These are phyloP conservation scores for Zaprionus africanus DNA, from an alignment of 1,140 invertebrate species.

Conservation along the genomic window DNA sequence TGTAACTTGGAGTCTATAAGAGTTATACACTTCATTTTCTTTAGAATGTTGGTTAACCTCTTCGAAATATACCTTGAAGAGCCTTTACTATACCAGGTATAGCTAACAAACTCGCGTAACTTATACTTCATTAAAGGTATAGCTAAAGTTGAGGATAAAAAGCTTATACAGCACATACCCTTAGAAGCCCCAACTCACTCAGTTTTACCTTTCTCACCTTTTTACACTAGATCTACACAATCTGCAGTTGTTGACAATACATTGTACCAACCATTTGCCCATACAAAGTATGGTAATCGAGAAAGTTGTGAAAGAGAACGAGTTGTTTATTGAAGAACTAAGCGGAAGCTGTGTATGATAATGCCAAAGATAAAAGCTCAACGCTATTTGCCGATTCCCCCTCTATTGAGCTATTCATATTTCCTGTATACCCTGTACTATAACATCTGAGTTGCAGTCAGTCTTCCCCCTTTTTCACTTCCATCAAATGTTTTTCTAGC, in stretches of 20 bases:
- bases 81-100: no score
- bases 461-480: background rate
- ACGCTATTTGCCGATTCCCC: background rate
- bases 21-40: background rate
- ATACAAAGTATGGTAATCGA: background rate
- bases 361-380: background rate
- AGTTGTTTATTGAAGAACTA: background rate
- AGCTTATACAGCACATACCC: background rate
- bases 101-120: background rate
- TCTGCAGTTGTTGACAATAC: background rate
- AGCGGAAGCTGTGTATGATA: background rate
- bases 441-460: background rate
- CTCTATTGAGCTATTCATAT: background rate
- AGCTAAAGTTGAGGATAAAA: background rate
- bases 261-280: background rate
- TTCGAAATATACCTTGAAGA: no score
- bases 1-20: background rate
- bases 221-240: no score
- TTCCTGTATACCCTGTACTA: slow-evolving; percentile 4
- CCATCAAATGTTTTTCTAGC: background rate
- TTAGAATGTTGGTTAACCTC: no score
- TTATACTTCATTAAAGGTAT: background rate
- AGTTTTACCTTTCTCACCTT: no score
- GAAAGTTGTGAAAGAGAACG: background rate
- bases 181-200: no score